phyloP scores from a whole-genome alignment of 2,888 invertebrate genomes.

The Drosophila neonasuta region DNA sequence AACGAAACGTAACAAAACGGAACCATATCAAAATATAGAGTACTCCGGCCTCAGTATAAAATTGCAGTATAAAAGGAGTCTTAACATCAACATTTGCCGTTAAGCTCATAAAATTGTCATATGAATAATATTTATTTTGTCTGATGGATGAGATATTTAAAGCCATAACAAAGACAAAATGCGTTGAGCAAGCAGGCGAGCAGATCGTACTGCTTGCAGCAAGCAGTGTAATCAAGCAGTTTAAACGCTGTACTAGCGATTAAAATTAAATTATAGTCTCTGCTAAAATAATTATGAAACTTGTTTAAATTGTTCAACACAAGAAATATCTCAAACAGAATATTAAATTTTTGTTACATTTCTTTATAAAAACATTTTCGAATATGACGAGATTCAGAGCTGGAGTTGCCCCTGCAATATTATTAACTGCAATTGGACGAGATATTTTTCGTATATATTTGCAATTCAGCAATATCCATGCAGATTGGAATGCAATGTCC shows the following conservation, averaged over 20 bases:
- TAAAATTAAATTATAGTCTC: not conserved
- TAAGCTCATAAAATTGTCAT: conserved; percentile 48
- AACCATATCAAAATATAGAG: conserved; percentile 1
- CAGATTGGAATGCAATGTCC: conserved; percentile 19
- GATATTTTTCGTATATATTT: conserved; percentile 25
- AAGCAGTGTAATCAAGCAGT: too few species aligned
- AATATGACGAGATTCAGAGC: not conserved
- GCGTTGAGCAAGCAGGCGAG: not conserved
- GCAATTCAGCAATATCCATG: conserved; percentile 52
- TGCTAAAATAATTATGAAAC: not conserved
- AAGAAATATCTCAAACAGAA: not conserved
- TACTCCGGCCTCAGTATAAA: not conserved
- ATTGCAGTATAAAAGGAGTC: not conserved
- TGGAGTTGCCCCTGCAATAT: conserved; percentile 32
- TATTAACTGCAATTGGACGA: conserved; percentile 50
- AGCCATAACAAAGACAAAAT: conserved; percentile 1
- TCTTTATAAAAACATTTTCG: not conserved
- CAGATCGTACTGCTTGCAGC: not conserved
- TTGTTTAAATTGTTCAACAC: not conserved
- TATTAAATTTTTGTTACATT: conserved; percentile 21
- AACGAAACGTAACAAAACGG: conserved; percentile 17
- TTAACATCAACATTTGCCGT: conserved; percentile 12
- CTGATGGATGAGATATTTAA: conserved; percentile 1
- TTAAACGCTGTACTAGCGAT: too few species aligned
- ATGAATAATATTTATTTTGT: conserved; percentile 29